A percentile compares a stretch with the other conserved stretches of the same genome.
Conservation (phyloP, 2,888 invertebrate species). For the Ganaspis brasiliensis region DNA sequence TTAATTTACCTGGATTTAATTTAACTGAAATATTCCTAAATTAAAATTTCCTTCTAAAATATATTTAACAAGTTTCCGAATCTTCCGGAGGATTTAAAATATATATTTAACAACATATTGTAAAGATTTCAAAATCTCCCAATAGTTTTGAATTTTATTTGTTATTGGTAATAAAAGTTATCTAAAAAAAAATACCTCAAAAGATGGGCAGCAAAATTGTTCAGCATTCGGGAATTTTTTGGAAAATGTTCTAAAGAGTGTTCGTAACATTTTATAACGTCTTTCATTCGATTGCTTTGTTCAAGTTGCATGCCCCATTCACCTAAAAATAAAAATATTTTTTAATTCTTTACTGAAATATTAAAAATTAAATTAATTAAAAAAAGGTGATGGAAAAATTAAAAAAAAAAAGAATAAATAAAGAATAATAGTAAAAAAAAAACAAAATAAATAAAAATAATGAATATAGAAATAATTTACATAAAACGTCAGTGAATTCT, state of each 20-base stretch:
- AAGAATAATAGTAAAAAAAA: conserved; percentile 6
- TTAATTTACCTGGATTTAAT: too few species aligned
- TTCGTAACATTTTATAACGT: conserved; percentile 67
- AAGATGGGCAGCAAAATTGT: conserved; percentile 72
- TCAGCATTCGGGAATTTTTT: conserved; percentile 69
- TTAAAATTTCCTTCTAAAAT: too few species aligned
- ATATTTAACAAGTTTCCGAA: too few species aligned
- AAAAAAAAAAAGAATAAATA: conserved; percentile 25
- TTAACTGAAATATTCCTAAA: too few species aligned
- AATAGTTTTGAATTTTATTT: too few species aligned
- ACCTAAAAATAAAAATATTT: conserved; percentile 57
- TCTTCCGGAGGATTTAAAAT: too few species aligned
- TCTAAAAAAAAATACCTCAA: conserved; percentile 63
- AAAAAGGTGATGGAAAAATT: background rate
- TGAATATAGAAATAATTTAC: conserved; percentile 56
- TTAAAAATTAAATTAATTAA: conserved; percentile 4
- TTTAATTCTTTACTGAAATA: too few species aligned
- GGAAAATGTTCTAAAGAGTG: conserved; percentile 69
- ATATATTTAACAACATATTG: too few species aligned
- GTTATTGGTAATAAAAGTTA: too few species aligned
- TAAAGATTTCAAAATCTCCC: too few species aligned
- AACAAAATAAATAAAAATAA: conserved; percentile 5
- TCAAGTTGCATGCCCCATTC: conserved; percentile 72
- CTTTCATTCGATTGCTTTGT: conserved; percentile 62
- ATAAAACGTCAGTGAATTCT: conserved; percentile 69